Base-by-base conservation (phyloP, 2,113 vertebrate species). In the Gopherus flavomarginatus region DNA sequence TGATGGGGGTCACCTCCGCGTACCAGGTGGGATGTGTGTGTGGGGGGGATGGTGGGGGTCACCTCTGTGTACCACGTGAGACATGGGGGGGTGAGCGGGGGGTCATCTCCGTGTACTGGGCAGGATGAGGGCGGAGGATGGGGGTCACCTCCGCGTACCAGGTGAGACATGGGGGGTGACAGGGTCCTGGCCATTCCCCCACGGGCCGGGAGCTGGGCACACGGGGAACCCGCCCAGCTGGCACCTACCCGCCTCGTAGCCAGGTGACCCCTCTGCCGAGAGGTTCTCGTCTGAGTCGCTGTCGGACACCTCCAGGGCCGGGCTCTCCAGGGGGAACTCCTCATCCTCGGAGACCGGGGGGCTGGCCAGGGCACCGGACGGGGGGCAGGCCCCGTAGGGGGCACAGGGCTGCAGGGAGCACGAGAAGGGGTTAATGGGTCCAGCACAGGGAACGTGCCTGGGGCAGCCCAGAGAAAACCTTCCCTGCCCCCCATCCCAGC, bases 301-400 rank as follows among this genome's bases (percentile, higher is more conserved):
- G 96, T 98, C 98, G 0, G 98, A 98, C 87, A 98, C 98, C 72
- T 98, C 98, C 72, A 98, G 96, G 57, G 96, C 83, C 0, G 97
- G 97, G 42, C 96, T 96, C 38, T 94, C 95, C 47, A 90, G 26
- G 21, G 95, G 80, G 12, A 97, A 77, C 7, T 97, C 97, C 5
- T 98, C 98, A 4, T 98, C 98, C 69, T 98, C 98, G 0, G 98
- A 98, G 14, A 95, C 52, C 12, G 92, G 95, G 0, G 98, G 96
- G 83, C 96, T 98, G 83, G 96, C 91, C 31, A 95, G 94, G 22
- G 90, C 72, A 26, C 57, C 54, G 0, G 94, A 91, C 12, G 94
- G 35, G 1, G 77, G 95, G 0, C 91, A 95, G 3, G 93, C 57
- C 21, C 29, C 59, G 14, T 84, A 95, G 49, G 92, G 81, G 6